Conservation (phyloP, 2,888 invertebrate species). For the Branchinecta sandiegonensis region DNA sequence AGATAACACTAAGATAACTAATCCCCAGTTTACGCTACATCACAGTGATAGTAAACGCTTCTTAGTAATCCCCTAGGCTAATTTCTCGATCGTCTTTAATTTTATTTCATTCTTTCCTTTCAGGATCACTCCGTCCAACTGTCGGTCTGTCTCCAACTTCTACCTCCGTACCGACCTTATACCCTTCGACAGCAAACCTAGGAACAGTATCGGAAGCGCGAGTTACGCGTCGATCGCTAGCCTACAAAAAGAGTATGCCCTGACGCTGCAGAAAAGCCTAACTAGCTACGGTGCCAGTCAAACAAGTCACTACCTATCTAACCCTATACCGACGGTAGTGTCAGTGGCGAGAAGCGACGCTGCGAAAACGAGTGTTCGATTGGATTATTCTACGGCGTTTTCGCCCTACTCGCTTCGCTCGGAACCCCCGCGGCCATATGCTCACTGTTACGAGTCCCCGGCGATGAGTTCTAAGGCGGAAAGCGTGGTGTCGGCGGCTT, state of each 20-base stretch:
- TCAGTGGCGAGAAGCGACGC: not conserved
- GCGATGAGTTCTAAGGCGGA: not conserved
- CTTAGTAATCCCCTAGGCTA: no score
- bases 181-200: not conserved
- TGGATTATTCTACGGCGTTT: not conserved
- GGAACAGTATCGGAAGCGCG: slow-evolving; percentile 42
- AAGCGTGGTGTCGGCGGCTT: not conserved
- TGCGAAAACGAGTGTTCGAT: not conserved
- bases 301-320: not conserved
- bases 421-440: not conserved
- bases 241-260: slow-evolving; percentile 46
- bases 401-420: not conserved
- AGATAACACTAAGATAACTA: no score
- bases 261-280: not conserved
- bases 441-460: not conserved
- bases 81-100: no score
- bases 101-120: not conserved
- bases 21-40: no score
- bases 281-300: not conserved
- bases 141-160: slow-evolving; percentile 7
- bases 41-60: no score
- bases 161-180: slow-evolving; percentile 4
- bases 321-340: not conserved
- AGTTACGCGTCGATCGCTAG: slow-evolving; percentile 72
- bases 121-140: slow-evolving; percentile 10